Conservation (phyloP, 2,797 vertebrate species). For the Syngnathus rostellatus region DNA sequence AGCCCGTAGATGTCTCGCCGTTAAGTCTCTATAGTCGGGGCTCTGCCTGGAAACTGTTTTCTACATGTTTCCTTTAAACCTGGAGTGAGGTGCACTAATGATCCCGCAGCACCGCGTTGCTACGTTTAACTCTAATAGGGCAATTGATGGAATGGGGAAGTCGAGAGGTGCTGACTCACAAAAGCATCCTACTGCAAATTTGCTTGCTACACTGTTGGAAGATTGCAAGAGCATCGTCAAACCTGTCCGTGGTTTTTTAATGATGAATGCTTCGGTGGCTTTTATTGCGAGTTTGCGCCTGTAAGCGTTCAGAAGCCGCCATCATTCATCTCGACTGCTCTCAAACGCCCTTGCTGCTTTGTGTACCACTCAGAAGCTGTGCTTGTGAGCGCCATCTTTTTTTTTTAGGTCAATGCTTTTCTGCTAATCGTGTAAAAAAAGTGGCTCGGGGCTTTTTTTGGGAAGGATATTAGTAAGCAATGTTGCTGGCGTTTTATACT, state of each 20-base stretch:
- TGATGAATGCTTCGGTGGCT: neutral
- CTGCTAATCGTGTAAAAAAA: neutral
- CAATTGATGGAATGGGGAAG: constrained; percentile 18
- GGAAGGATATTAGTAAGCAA: neutral
- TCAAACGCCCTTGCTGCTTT: neutral
- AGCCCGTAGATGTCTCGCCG: too few relatives aligned
- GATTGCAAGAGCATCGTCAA: neutral
- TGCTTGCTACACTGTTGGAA: neutral
- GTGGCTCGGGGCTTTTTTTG: neutral
- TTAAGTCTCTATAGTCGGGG: too few relatives aligned
- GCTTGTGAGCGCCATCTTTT: neutral
- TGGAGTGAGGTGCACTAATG: constrained; percentile 27
- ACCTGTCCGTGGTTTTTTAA: neutral
- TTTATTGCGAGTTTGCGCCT: neutral
- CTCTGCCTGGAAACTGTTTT: neutral
- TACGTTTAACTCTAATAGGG: constrained; percentile 41
- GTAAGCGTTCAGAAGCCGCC: neutral
- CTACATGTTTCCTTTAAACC: neutral
- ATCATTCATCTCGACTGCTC: constrained; percentile 6
- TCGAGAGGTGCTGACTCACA: constrained; percentile 18
- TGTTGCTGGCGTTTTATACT: neutral
- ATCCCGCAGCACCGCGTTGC: constrained; percentile 17
- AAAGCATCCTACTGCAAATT: constrained; percentile 1
- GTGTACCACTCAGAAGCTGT: neutral
- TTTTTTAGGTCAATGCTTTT: constrained; percentile 8